Conservation (phyloP, 2,113 vertebrate genomes). For the Nothobranchius furzeri region DNA sequence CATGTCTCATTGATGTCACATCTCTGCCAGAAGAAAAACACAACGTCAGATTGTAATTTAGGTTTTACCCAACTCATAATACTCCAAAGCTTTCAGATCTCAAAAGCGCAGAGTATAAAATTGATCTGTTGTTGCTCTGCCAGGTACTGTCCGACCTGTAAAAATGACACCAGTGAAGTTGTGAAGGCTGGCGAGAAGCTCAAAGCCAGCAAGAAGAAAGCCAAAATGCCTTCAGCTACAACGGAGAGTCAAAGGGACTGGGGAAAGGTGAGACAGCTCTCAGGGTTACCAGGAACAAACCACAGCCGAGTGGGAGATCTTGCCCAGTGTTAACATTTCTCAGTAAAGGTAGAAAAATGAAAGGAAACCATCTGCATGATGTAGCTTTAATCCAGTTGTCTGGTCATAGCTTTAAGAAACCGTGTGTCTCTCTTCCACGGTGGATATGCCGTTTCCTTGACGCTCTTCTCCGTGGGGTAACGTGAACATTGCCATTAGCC, state of each 20-base stretch:
- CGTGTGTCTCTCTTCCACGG: slow-evolving; percentile 29
- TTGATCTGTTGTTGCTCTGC: slow-evolving; percentile 16
- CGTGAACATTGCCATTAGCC: slow-evolving; percentile 67
- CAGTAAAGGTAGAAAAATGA: too few relatives aligned
- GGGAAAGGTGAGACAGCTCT: slow-evolving; percentile 88
- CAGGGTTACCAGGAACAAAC: neutral
- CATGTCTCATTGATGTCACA: too few relatives aligned
- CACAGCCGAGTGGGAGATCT: too few relatives aligned
- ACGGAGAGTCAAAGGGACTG: slow-evolving; percentile 98
- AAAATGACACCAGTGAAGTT: slow-evolving; percentile 98
- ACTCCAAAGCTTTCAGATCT: neutral
- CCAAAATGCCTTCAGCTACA: slow-evolving; percentile 98
- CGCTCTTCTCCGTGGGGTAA: slow-evolving; percentile 47
- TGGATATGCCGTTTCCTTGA: slow-evolving; percentile 33
- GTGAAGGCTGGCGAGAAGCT: slow-evolving; percentile 97
- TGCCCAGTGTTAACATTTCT: too few relatives aligned
- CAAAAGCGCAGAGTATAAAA: neutral
- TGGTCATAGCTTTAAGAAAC: slow-evolving; percentile 13
- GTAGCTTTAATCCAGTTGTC: neutral
- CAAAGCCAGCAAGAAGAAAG: slow-evolving; percentile 98
- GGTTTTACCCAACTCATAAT: neutral
- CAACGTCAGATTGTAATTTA: neutral
- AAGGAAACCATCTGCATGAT: too few relatives aligned
- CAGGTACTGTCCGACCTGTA: slow-evolving; percentile 99
- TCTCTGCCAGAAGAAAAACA: neutral